These are phyloP conservation scores for Petrocephalus sullivani DNA, from an alignment of 2,797 vertebrate genomes.

Conservation along the genomic window DNA sequence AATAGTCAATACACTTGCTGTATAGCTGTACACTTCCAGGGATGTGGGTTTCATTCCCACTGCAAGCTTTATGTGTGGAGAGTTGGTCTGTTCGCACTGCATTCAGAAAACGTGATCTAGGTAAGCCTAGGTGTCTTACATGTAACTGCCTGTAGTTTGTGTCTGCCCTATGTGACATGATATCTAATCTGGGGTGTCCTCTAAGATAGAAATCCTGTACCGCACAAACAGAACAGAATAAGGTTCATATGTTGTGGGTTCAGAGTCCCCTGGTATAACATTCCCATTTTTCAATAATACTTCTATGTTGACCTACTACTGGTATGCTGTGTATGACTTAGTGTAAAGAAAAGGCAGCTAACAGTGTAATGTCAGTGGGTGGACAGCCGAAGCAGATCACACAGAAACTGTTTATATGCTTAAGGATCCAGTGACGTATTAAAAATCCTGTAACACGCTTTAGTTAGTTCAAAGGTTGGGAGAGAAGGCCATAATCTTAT, in stretches of 20 bases:
- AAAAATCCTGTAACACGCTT: slow-evolving; percentile 13
- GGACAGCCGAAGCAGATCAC: slow-evolving; percentile 3
- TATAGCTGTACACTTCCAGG: not conserved
- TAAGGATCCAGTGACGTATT: not conserved
- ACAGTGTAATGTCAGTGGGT: slow-evolving; percentile 21
- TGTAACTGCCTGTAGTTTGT: not conserved
- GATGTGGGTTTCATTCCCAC: not conserved
- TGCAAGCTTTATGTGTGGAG: not conserved
- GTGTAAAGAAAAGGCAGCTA: not conserved
- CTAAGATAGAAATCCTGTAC: not conserved
- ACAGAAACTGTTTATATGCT: not conserved
- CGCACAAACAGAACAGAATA: not conserved
- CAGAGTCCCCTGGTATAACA: not conserved
- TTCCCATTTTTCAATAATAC: not conserved
- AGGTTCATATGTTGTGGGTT: not conserved
- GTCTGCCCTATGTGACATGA: not conserved
- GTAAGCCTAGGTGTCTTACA: not conserved
- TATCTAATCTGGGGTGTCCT: not conserved
- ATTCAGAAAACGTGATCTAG: not conserved
- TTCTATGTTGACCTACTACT: not conserved
- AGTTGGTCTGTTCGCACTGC: not conserved
- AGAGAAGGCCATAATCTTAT: slow-evolving; percentile 9
- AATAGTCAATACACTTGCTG: not conserved
- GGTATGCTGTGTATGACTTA: too few relatives aligned
- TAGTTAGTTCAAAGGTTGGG: slow-evolving; percentile 12